These are phyloP conservation scores for Micromesistius poutassou DNA, from an alignment of 2,797 vertebrate species.

Conservation along the genomic window DNA sequence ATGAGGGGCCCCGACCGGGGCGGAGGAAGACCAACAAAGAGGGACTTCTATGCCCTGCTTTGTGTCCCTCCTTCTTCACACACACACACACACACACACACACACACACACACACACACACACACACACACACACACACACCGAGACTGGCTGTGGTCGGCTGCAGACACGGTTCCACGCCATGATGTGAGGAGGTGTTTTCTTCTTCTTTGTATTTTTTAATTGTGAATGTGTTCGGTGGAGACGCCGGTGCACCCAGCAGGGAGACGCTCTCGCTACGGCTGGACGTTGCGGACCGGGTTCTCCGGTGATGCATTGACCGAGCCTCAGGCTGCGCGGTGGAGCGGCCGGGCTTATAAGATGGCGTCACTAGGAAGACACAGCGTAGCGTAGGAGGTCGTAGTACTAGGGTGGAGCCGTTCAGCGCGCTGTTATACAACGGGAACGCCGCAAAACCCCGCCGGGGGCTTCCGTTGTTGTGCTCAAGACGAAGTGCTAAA, in stretches of 20 bases:
- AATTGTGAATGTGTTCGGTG: neutral
- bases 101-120: neutral
- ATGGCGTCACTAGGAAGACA: neutral
- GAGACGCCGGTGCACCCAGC: neutral
- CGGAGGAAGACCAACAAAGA: neutral
- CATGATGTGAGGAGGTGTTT: slow-evolving; percentile 4
- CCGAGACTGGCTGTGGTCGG: neutral
- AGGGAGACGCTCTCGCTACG: neutral
- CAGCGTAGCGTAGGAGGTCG: neutral
- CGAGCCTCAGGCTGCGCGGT: neutral
- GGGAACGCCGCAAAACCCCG: neutral
- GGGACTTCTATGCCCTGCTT: neutral
- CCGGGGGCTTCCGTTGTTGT: neutral
- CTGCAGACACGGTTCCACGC: neutral
- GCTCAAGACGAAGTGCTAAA: neutral
- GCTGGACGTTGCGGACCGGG: neutral
- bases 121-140: neutral
- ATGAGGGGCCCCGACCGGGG: neutral
- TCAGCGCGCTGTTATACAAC: neutral
- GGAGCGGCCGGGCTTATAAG: neutral
- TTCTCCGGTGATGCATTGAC: neutral
- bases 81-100: slow-evolving; percentile 2
- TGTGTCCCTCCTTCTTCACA: neutral
- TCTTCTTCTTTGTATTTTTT: neutral
- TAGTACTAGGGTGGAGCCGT: too few species aligned